Base-by-base conservation (phyloP, 2,797 vertebrate genomes). In the Mareca penelope region DNA sequence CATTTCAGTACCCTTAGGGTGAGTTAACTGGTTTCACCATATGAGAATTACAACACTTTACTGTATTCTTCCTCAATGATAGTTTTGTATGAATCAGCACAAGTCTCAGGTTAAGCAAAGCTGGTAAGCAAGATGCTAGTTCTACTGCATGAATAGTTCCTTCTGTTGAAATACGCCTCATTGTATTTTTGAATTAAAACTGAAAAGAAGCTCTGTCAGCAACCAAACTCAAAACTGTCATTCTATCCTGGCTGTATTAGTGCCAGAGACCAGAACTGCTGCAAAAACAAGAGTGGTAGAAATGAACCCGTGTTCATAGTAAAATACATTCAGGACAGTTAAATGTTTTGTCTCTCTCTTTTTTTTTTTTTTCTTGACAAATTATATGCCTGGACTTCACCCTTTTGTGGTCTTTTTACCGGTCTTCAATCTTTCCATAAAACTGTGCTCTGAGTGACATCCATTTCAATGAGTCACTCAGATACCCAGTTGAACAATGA, bases 21-120 rank as follows among this genome's bases (percentile, higher is more conserved):
- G 61, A 91, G 75, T 40, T 72, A 88, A 85, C 6, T 46, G 60
- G 44, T 95, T 93, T 87, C 26, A 60, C 57, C 46, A 63, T 35
- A 55, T 33, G 31, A 94, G 48, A 85, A 93, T 88, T 89, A 89
- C 8, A 31, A 72, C 69, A 84, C 6, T 84, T 86, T 11, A 77
- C 40, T 86, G 48, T 77, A 52, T 77, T 95, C 70, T 91, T 91
- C 90, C 69, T 92, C 90, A 90, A 71, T 22, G 75, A 80, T 19
- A 91, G 56, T 93, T 94, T 81, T 13, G 9, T 57, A 23, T 72
- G 87, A 95, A 79, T 85, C 83, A 88, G 89, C 89, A 73, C 23
- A 90, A 92, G 48, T 52, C 19, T 15, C 78, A 80, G 57, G 71
- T 80, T 76, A 82, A 71, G 69, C 50, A 94, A 90, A 94, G 60